Conservation (phyloP, 1,140 invertebrate genomes). For the Plutomurus gul region DNA sequence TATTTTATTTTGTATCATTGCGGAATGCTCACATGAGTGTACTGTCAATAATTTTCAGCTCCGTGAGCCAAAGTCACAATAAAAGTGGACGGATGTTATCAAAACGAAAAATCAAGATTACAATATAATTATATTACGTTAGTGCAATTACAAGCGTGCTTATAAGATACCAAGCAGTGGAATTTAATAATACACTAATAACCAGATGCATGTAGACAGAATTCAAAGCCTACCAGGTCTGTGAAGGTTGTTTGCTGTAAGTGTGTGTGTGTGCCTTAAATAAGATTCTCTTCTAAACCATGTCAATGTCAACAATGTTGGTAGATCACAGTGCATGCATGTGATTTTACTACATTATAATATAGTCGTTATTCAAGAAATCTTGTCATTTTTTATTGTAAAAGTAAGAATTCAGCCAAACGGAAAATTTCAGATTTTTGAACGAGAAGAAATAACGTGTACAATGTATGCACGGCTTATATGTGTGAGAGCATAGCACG, state of each 20-base stretch:
- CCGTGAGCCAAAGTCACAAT: not conserved
- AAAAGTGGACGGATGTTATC: not conserved
- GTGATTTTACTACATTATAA: not conserved
- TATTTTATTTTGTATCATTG: too few species aligned
- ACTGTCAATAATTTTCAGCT: not conserved
- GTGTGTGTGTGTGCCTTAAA: not conserved
- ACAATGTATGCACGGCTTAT: too few species aligned
- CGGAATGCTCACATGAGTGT: too few species aligned
- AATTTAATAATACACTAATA: not conserved
- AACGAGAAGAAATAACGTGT: too few species aligned
- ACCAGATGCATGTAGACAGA: not conserved
- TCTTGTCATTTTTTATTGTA: too few species aligned
- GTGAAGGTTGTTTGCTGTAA: slow-evolving; percentile 1
- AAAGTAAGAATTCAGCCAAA: too few species aligned
- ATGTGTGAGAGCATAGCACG: not conserved
- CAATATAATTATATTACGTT: not conserved
- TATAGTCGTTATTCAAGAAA: too few species aligned
- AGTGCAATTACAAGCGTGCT: not conserved
- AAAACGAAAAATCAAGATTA: too few species aligned
- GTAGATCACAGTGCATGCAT: not conserved
- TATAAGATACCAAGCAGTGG: not conserved
- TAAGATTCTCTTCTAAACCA: not conserved
- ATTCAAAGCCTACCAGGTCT: not conserved
- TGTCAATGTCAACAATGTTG: not conserved
- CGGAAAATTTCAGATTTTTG: too few species aligned